Percentiles rank a stretch among this genome's conserved stretches.
Conservation (phyloP, 2,797 vertebrate species). For the Parotocinclus haroldoi region DNA sequence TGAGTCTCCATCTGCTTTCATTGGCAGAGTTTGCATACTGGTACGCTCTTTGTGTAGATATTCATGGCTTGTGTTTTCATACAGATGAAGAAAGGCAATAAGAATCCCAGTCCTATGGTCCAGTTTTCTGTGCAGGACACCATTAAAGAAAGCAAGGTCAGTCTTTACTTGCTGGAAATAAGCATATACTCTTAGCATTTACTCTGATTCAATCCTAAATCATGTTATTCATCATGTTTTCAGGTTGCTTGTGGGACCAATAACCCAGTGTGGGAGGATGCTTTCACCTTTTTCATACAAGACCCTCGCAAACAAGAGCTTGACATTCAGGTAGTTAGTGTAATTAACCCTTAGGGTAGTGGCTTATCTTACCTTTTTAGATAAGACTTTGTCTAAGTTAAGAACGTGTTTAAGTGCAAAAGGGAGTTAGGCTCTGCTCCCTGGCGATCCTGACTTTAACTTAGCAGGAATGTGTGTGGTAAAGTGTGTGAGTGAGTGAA, state of each 20-base stretch:
- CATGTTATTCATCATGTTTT: background rate
- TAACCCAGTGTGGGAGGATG: slow-evolving; percentile 84
- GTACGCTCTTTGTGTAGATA: no score
- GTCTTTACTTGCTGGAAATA: background rate
- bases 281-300: slow-evolving; percentile 91
- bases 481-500: no score
- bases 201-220: background rate
- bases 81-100: slow-evolving; percentile 86
- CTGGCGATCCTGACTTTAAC: no score
- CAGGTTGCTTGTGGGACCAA: slow-evolving; percentile 79
- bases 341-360: no score
- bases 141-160: slow-evolving; percentile 86
- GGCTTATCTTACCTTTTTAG: no score
- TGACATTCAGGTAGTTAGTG: slow-evolving; percentile 77
- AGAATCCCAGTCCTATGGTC: slow-evolving; percentile 85
- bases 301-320: slow-evolving; percentile 83
- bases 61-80: slow-evolving; percentile 33
- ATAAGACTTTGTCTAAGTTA: no score
- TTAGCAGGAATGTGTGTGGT: no score
- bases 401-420: no score
- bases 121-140: slow-evolving; percentile 85
- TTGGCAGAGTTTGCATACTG: background rate
- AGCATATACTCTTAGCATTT: background rate
- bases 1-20: slow-evolving; percentile 60
- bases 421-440: no score